These are phyloP conservation scores for Manis javanica DNA, from an alignment of 2,797 vertebrate genomes.

Conservation along the genomic window DNA sequence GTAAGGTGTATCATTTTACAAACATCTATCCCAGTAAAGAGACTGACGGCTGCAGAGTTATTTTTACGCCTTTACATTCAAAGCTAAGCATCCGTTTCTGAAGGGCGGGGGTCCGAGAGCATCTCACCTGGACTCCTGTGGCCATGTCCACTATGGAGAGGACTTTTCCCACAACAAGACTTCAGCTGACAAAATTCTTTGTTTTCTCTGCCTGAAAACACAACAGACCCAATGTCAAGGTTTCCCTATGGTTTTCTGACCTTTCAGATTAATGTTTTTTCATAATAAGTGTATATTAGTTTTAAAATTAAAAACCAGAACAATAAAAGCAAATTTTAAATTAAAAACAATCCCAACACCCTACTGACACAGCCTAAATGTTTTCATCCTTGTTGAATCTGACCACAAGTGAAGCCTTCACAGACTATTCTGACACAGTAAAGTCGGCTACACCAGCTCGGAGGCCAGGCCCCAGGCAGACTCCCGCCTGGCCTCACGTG, in stretches of 20 bases:
- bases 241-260: neutral
- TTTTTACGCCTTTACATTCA: neutral
- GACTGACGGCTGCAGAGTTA: neutral
- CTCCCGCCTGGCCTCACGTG: neutral
- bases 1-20: neutral
- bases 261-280: neutral
- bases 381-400: neutral
- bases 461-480: neutral
- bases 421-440: neutral
- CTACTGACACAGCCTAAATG: neutral
- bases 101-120: accelerated
- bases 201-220: slow-evolving; percentile 83
- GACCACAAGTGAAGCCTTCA: neutral
- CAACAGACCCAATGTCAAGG: slow-evolving; percentile 32
- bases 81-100: neutral
- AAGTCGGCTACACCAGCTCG: accelerated
- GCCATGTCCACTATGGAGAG: slow-evolving; percentile 83
- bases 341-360: neutral
- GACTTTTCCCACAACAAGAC: slow-evolving; percentile 83
- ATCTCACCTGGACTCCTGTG: slow-evolving; percentile 85
- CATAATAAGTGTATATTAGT: neutral
- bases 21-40: neutral
- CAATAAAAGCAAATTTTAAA: neutral
- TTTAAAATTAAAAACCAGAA: neutral
- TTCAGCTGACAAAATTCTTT: slow-evolving; percentile 78